Base-by-base conservation (phyloP, 2,113 vertebrate genomes). In the Glaucomys volans region DNA sequence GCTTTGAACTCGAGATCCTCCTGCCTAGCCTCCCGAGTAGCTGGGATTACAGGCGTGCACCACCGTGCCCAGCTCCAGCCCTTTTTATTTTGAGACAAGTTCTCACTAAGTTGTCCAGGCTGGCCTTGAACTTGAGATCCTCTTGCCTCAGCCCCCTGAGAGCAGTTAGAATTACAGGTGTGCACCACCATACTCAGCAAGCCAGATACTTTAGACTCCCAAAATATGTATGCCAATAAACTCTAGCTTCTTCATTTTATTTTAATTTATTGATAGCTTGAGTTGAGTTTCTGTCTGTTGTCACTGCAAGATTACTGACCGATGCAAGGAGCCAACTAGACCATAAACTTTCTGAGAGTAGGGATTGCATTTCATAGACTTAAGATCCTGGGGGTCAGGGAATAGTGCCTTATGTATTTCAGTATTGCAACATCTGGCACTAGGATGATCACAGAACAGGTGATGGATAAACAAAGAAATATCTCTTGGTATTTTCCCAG, bases 221-320 rank as follows among this genome's bases (percentile, higher is more conserved):
- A 92, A 90, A 71, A 84, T 86, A 71, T 7, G 13, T 47, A 44
- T 90, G 66, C 8, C 64, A 75, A 96, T 69, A 94, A 85, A 62
- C 26, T 66, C 62, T 69, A 75, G 12, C 0, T 10, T 90, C 37
- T 76, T 50, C 79, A 91, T 74, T 75, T 96, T 83, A 77, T 86
- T 90, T 71, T 12, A 26, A 64, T 71, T 66, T 75, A 86, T 52
- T 91, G 77, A 62, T 22, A 66, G 57, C n/a, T 44, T 64, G 47
- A 90, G 50, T 40, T 95, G 74, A 52, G 28, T 89, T 91, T n/a
- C n/a, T 86, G 40, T 87, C 44, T 28, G 28, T 87, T 47, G 52
- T 14, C 44, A 37, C 32, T 89, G 37, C 50, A 85, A 74, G 79
- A 71, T 3, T 42, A 24, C 44, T 62, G 35, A 52, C n/a, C 44